phyloP scores from a whole-genome alignment of 2,888 invertebrate species.

The Muschampia plurimacula region DNA sequence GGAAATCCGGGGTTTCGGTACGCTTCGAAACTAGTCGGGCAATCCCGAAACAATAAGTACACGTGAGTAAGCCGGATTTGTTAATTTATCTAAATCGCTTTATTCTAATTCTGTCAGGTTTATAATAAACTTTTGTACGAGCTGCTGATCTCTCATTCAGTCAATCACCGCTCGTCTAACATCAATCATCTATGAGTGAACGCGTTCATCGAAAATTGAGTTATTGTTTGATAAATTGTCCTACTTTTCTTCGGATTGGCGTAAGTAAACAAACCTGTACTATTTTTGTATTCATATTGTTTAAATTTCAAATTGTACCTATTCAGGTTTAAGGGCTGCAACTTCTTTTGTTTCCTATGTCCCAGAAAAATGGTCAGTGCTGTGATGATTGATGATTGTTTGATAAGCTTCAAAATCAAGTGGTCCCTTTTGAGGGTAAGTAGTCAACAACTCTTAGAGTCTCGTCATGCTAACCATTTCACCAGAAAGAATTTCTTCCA shows the following conservation, averaged over 20 bases:
- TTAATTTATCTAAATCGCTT: not conserved
- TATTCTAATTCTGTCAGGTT: slow-evolving; percentile 4
- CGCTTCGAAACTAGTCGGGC: too few relatives aligned
- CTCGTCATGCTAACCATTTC: not conserved
- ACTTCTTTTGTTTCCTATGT: too few relatives aligned
- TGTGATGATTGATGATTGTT: not conserved
- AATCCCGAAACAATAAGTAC: not conserved
- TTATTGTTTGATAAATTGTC: slow-evolving; percentile 5
- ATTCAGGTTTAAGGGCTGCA: not conserved
- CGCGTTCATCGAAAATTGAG: not conserved
- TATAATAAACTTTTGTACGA: not conserved
- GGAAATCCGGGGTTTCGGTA: too few relatives aligned
- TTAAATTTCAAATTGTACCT: not conserved
- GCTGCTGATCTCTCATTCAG: slow-evolving; percentile 23
- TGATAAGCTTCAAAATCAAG: not conserved
- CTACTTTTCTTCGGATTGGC: slow-evolving; percentile 20
- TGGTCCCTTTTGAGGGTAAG: not conserved
- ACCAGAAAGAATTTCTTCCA: not conserved
- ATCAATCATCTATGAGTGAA: slow-evolving; percentile 5
- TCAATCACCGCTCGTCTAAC: slow-evolving; percentile 18
- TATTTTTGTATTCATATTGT: not conserved
- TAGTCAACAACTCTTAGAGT: too few relatives aligned
- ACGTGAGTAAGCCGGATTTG: not conserved
- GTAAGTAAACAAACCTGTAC: slow-evolving; percentile 10
- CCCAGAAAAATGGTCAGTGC: too few relatives aligned